Base-by-base conservation (phyloP, 2,888 invertebrate genomes). In the Ochropacha duplaris region DNA sequence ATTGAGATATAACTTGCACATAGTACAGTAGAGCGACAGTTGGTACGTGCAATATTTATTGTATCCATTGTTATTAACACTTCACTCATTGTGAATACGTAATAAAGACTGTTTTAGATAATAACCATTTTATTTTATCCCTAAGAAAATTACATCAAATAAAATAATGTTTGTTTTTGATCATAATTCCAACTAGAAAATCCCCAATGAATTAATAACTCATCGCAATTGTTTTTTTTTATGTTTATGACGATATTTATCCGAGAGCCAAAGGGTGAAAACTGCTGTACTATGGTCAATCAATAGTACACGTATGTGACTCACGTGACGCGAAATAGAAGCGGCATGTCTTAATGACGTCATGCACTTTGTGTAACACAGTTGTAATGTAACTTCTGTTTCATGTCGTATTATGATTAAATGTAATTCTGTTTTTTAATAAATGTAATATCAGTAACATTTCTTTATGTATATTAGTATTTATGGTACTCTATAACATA, bases 401-500 rank as follows among this genome's bases (percentile, higher is more conserved):
- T 63, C 62, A 57, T 64, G 56, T 63, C 69, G 61, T n/a, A 36
- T 36, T 31, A 31, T 31, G 31, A 31, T 31, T 31, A 31, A 36
- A 36, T 36, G n/a, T 36, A 36, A 6, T 36, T 36, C n/a, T 36
- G 36, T 36, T 36, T 1, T n/a, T 36, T 12, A 39, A 19, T 4
- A 44, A 19, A 44, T 44, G 39, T 44, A 44, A 44, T 19, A 44
- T 44, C 19, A 44, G 19, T 36, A 5, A n/a, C n/a, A n/a, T n/a
- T n/a, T n/a, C n/a, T 36, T 36, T 36, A 9, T 19, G n/a, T 44
- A 14, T 4, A 60, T 56, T 56, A 60, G 57, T 60, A 57, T 62
- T 44, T 54, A 62, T 57, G 59, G 61, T 64, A 64, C 55, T 49
- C 59, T 59, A 49, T 31, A 56, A 64, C 59, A 59, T 64, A 19